Base-by-base conservation (phyloP, 1,140 invertebrate genomes). In the Sinonovacula constricta region DNA sequence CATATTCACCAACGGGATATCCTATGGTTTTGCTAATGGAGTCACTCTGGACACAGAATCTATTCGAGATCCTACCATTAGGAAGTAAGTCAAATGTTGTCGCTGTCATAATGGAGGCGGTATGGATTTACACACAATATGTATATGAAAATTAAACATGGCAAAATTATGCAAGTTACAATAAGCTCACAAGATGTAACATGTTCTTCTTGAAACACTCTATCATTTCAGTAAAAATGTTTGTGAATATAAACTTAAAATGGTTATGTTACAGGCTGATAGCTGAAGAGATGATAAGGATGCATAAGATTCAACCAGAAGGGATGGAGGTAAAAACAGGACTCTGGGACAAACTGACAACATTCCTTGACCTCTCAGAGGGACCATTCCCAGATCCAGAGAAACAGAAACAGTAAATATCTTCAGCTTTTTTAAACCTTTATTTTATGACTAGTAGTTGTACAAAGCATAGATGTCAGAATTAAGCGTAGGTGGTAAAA, bases 1-100 rank as follows among this genome's bases (percentile, higher is more conserved):
- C 53, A 94, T 95, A 31, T 99, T 99, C 92, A 93, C 94, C 78
- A 99, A 99, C 93, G 98, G 98, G 28, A 92, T 99, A 77, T 95
- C 94, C 24, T 99, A 99, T 91, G 94, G 97, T 91, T 99, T 95
- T 92, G 93, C 97, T 80, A 94, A 94, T 82, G 98, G 98, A 39
- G 92, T 93, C 69, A 95, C 95, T 24, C 88, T 99, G 14, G 95
- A 94, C 80, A 90, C 92, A 26, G 92, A 95, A 39, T 93, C 93
- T 79, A 95, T 98, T 3, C 91, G 93, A 76, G 91, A 95, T 59
- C 62, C 84, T 22, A 83, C 80, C 18, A 86, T 87, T n/a, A 74
- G 76, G 30, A 85, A 66, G 86, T 88, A 82, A 74, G 75, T 84
- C 39, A n/a, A n/a, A n/a, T n/a, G n/a, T n/a, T n/a, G n/a, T n/a